Percentiles rank a stretch among this genome's conserved stretches.
These are phyloP conservation scores for Theocolax elegans DNA, from an alignment of 1,140 invertebrate genomes.

Conservation along the genomic window DNA sequence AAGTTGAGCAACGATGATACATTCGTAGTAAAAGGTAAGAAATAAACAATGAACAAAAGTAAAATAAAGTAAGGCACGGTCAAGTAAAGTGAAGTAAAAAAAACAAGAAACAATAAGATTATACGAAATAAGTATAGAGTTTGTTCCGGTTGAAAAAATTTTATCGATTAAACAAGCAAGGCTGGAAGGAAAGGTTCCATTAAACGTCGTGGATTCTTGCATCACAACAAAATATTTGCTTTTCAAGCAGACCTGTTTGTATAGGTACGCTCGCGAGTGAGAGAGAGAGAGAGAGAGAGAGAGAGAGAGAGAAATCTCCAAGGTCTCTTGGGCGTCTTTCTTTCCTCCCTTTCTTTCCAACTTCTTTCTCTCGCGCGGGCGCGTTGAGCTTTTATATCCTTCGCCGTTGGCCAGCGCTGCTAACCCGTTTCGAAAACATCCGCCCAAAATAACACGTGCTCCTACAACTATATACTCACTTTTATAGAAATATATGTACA, in stretches of 20 bases:
- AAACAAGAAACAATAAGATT: no score
- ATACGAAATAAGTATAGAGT: no score
- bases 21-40: no score
- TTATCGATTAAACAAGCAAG: conserved; percentile 19
- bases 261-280: conserved; percentile 55
- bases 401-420: conserved; percentile 41
- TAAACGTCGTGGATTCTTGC: conserved; percentile 60
- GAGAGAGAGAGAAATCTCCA: conserved; percentile 40
- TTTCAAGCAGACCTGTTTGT: conserved; percentile 57
- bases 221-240: conserved; percentile 65
- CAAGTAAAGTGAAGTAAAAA: no score
- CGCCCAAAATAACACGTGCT: conserved; percentile 58
- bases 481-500: no score
- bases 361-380: conserved; percentile 51
- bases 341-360: conserved; percentile 51
- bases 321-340: conserved; percentile 52
- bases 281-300: conserved; percentile 39
- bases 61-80: no score
- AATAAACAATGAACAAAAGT: no score
- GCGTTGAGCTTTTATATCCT: conserved; percentile 18
- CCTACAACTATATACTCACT: no score
- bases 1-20: no score
- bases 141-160: no score
- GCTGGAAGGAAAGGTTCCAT: conserved; percentile 23
- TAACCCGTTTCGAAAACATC: conserved; percentile 57